Conservation (phyloP, 2,888 invertebrate species). For the Tanytarsus gracilentus region DNA sequence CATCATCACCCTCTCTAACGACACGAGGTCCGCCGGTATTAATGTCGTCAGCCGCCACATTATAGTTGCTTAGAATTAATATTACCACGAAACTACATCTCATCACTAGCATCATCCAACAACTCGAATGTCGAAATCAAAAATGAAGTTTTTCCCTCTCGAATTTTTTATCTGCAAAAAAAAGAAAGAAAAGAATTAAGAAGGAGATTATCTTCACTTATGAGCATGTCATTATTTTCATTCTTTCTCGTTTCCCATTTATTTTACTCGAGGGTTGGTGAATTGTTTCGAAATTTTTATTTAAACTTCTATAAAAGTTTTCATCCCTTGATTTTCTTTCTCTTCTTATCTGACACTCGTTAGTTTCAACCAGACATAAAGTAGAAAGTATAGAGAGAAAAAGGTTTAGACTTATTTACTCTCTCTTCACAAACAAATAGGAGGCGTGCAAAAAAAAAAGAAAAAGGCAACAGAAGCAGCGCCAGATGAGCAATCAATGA, state of each 20-base stretch:
- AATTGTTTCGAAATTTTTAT: too few relatives aligned
- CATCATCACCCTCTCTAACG: slow-evolving; percentile 64
- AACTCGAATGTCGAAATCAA: not conserved
- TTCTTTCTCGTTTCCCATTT: too few relatives aligned
- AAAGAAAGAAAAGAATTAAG: not conserved
- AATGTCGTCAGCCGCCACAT: slow-evolving; percentile 5
- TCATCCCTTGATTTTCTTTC: too few relatives aligned
- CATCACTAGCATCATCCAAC: slow-evolving; percentile 21
- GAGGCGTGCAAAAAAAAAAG: not conserved
- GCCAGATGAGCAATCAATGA: slow-evolving; percentile 7
- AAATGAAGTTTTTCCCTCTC: not conserved
- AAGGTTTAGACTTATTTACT: slow-evolving; percentile 20
- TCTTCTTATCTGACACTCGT: too few relatives aligned
- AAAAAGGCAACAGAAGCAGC: not conserved
- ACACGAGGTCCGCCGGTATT: slow-evolving; percentile 40
- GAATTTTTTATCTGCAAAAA: not conserved
- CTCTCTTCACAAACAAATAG: slow-evolving; percentile 19
- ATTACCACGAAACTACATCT: slow-evolving; percentile 13
- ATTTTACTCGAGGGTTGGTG: too few relatives aligned
- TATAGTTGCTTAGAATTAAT: slow-evolving; percentile 1
- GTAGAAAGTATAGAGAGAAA: not conserved
- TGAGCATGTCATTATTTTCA: too few relatives aligned
- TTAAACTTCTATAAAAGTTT: too few relatives aligned
- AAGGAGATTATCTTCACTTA: too few relatives aligned
- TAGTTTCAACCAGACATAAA: not conserved